Evolutionary conservation across 2,888 invertebrate genomes (phyloP).

Genomic region (Oscheius myriophilus): DNA sequence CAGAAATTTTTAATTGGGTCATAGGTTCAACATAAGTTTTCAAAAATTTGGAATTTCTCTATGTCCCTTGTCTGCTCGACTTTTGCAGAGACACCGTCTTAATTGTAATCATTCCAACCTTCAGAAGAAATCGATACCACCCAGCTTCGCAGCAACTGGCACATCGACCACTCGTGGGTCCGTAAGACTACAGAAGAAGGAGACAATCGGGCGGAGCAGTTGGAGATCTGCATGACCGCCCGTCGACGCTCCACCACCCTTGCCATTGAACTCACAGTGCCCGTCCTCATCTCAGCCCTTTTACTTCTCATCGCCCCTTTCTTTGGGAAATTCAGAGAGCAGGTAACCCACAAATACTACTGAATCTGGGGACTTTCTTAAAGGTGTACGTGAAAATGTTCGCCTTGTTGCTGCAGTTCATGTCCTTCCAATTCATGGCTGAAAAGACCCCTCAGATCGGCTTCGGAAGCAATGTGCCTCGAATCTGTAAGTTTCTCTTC

Average conservation of each 20-base stretch:
- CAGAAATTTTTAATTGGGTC: too few relatives aligned
- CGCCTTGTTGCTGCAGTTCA: slow-evolving; percentile 64
- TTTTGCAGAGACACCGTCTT: too few relatives aligned
- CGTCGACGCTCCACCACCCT: slow-evolving; percentile 59
- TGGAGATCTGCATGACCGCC: slow-evolving; percentile 61
- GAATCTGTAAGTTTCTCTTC: slow-evolving; percentile 58
- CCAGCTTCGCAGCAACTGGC: slow-evolving; percentile 56
- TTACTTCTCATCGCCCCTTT: slow-evolving; percentile 63
- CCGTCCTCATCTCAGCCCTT: slow-evolving; percentile 62
- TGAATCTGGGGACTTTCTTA: neutral
- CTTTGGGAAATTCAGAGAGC: slow-evolving; percentile 64
- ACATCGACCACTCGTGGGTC: slow-evolving; percentile 56
- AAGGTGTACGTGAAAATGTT: slow-evolving; percentile 66
- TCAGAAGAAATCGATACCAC: slow-evolving; percentile 47
- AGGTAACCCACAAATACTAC: slow-evolving; percentile 28
- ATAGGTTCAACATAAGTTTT: too few relatives aligned
- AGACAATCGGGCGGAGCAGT: slow-evolving; percentile 54
- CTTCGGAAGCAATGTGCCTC: slow-evolving; percentile 59
- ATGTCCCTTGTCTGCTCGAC: too few relatives aligned
- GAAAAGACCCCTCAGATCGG: slow-evolving; percentile 63
- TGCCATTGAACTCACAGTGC: slow-evolving; percentile 62
- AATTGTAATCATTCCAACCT: too few relatives aligned
- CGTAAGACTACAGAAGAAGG: slow-evolving; percentile 50
- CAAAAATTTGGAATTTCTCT: too few relatives aligned
- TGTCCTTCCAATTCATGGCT: slow-evolving; percentile 67